Base-by-base conservation (phyloP, 2,888 invertebrate genomes). In the Calephelis perditalis region DNA sequence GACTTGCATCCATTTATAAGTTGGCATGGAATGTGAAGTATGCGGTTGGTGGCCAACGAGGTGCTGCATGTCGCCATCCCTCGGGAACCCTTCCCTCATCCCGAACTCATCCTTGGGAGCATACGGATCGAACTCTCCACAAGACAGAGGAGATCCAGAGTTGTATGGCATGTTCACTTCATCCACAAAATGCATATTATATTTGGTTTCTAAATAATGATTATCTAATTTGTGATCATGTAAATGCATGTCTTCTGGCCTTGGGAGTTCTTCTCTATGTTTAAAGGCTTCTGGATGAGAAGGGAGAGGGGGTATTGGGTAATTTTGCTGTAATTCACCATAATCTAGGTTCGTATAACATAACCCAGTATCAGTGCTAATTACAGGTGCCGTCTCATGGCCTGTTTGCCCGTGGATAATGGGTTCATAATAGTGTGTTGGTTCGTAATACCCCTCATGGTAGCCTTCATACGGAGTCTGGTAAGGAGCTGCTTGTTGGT, bases 1-100 rank as follows among this genome's bases (percentile, higher is more conserved):
- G 75, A 99, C 96, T 91, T 98, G 98, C 99, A 99, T 99, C 99
- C 99, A 99, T 84, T 99, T 98, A 87, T 98, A 99, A 0, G 98
- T 98, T 36, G 97, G 97, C 65, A 97, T 90, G 11, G 93, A 87
- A 69, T 93, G 94, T 74, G 93, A 75, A 79, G 92, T 68, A 72
- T 90, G 80, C 67, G 84, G 71, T 78, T 84, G 76, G 71, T 87
- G 79, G 64, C 80, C 68, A 63, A 79, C 74, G 64, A 84, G 85
- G 37, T 81, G 78, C 69, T 84, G 86, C 83, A 86, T 61, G 81
- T 89, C 59, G 71, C 84, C 70, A 75, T 85, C 66, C 76, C 75
- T 26, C 73, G 82, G 72, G 81, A 85, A 56, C 76, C 80, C 56
- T 86, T 69, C 49, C 84, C 74, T 47, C 85, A 90, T 45, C 81